Base-by-base conservation (phyloP, 1,140 invertebrate species). In the Triops cancriformis region DNA sequence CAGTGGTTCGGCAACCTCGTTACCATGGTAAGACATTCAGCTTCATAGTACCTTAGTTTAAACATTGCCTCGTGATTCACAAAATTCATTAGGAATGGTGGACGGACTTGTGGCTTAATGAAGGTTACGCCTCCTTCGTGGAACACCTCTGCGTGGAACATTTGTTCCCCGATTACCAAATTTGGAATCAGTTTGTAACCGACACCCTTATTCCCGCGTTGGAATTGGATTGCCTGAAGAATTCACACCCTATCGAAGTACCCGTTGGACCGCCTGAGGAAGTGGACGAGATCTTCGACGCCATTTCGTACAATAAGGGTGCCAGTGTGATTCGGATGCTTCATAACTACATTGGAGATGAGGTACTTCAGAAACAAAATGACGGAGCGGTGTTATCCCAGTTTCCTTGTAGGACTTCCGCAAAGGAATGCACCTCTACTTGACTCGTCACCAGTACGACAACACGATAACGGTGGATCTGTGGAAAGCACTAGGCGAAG, bases 241-340 rank as follows among this genome's bases (percentile, higher is more conserved):
- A 92, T 82, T 95, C 93, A 42, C 94, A 96, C 87, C 93, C 94
- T 2, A 95, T 97, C 79, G 93, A 96, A 86, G 93, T 95, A 18
- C 91, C 93, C 43, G 93, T 97, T 0, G 90, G 91, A 1, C 91
- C 96, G 86, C 93, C 95, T 0, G 90, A 91, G 6, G 94, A 98
- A 85, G 94, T 98, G 80, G 94, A 96, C 83, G 94, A 96, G 84
- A 96, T 98, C 80, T 98, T 98, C 85, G 95, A 98, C 86, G 91
- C 93, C 80, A 98, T 98, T 82, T 97, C 95, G 43, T 98, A 98
- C 84, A 91, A 91, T 81, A 98, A 98, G 86, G 94, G 86, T n/a
- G 93, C 94, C 0, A 95, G 94, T 43, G 91, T 99, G 1, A 98
- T 99, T 74, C 88, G 96, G 80, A 99, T 99, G 98, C 86, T 99